These are phyloP conservation scores for Ptyas mucosa DNA, from an alignment of 2,113 vertebrate genomes.

Conservation along the genomic window DNA sequence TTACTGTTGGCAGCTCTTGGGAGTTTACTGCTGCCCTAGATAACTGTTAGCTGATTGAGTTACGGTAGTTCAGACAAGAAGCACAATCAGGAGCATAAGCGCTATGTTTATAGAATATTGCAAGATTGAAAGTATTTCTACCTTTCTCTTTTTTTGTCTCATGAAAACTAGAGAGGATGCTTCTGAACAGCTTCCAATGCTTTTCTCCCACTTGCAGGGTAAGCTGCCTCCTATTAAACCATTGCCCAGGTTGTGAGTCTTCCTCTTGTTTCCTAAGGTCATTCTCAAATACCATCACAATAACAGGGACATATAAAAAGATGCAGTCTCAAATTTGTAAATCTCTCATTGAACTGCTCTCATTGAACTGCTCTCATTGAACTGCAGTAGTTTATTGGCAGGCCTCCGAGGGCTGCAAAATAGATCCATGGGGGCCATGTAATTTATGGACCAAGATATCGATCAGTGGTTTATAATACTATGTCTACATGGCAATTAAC, in stretches of 20 bases:
- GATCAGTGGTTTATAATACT: neutral
- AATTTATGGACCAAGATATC: neutral
- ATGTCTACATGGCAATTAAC: neutral
- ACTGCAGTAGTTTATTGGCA: neutral
- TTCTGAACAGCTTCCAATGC: neutral
- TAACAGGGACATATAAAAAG: neutral
- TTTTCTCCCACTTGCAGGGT: neutral
- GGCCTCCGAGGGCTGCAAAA: neutral
- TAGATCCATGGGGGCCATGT: neutral
- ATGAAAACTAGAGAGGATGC: neutral
- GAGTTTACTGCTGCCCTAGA: neutral
- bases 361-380: neutral
- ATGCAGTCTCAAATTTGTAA: neutral
- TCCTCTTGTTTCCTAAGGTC: neutral
- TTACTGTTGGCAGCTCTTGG: neutral
- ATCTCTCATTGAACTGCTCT: neutral
- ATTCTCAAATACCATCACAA: neutral
- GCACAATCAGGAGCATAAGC: neutral
- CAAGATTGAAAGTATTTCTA: neutral
- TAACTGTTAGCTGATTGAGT: neutral
- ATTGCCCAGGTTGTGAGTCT: neutral
- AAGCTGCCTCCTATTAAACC: neutral
- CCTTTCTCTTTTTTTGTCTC: neutral
- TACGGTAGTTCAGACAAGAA: neutral
- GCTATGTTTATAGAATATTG: neutral